A percentile compares a stretch with the other conserved stretches of the same genome.
Conservation (phyloP, 2,113 vertebrate genomes). For the Phycodurus eques region DNA sequence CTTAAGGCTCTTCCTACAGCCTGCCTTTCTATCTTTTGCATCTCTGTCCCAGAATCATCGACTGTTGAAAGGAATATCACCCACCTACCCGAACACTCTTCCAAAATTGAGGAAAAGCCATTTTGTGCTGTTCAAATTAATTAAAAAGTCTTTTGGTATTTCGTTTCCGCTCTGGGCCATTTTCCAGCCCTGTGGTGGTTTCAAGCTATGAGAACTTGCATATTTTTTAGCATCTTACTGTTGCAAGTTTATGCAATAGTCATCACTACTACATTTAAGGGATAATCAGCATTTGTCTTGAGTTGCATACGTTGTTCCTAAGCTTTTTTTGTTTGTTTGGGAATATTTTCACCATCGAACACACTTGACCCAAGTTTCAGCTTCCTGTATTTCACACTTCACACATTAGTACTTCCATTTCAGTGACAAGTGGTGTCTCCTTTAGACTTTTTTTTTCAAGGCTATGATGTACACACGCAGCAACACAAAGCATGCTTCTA, state of each 20-base stretch:
- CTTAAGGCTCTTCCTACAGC: constrained; percentile 28
- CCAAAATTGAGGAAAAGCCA: constrained; percentile 38
- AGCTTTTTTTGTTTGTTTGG: constrained; percentile 21
- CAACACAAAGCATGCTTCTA: neutral
- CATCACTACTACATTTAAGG: constrained; percentile 39
- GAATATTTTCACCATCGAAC: constrained; percentile 16
- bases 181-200: constrained; percentile 19
- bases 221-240: constrained; percentile 37
- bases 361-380: neutral
- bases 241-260: constrained; percentile 47
- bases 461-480: neutral
- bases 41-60: constrained; percentile 27
- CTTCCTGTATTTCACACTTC: constrained; percentile 1
- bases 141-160: constrained; percentile 53
- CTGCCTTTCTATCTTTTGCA: constrained; percentile 10
- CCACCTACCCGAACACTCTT: neutral
- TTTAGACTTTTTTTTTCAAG: constrained; percentile 18
- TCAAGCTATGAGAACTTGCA: constrained; percentile 33
- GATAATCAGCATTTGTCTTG: constrained; percentile 45
- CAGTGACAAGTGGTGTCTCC: constrained; percentile 5
- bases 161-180: constrained; percentile 28
- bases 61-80: neutral
- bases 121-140: constrained; percentile 58
- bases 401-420: constrained; percentile 26
- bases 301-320: constrained; percentile 20